Evolutionary conservation across 2,113 vertebrate genomes (phyloP), one percentile per base, ranked within the genome.

Genomic region (Paralichthys olivaceus): DNA sequence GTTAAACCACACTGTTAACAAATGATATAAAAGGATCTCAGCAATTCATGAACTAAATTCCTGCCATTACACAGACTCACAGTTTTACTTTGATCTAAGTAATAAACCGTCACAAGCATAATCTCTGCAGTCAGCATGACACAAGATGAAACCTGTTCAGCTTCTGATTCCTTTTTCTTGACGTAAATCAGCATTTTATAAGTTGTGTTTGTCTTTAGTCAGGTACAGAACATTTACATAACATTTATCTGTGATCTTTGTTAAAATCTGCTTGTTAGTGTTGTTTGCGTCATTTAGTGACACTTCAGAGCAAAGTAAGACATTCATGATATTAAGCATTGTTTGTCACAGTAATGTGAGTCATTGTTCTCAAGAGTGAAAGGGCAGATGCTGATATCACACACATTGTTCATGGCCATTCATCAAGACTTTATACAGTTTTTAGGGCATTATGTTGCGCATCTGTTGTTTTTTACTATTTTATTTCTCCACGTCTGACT

Each of bases 11-110:
- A 4, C 37, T 40, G 37, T 40, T 40, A 40, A 13, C 11, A 40
- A 11, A 11, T 73, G 64, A 73, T 76, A 13, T 71, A 86, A 80
- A 85, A 77, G 55, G 72, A 63, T 75, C 80, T 86, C 71, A 57
- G 70, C 60, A 61, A 64, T 56, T 62, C 47, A 20, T 73, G 45
- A 82, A 49, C 71, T 77, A 53, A 76, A 81, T 51, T 65, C 45
- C 59, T 84, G 63, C 63, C 45, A 20, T 64, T 37, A 57, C 59
- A 65, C 55, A 82, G 62, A 70, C 70, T 72, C 28, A 2, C 22
- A 49, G 45, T 60, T 61, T 23, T 23, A 61, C 69, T 60, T 79
- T 64, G 66, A 73, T 70, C 34, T 32, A 62, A 72, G 63, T 66
- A 66, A 49, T 58, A 45, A 71, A 57, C 25, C 5, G 45, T 62